Percentiles rank a stretch among this genome's conserved stretches.
These are phyloP conservation scores for Astropecten irregularis DNA, from an alignment of 53 echinoderm and acorn worm species.

Conservation along the genomic window DNA sequence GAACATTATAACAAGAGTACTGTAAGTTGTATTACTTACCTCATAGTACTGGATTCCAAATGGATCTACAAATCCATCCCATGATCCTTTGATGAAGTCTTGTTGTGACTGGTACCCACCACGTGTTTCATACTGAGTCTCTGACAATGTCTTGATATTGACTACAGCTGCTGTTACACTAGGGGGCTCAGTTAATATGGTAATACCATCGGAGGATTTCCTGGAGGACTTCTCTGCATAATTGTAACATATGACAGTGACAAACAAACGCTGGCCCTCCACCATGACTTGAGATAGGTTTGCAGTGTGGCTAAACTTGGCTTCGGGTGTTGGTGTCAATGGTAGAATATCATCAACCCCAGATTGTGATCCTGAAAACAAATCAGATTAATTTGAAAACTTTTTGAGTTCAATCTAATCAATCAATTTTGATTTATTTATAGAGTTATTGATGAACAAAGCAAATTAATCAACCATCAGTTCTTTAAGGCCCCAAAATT, in stretches of 20 bases:
- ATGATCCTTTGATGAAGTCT: constrained; percentile 13
- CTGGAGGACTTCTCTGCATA: constrained; percentile 11
- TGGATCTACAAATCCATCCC: constrained; percentile 51
- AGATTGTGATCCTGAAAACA: constrained; percentile 11
- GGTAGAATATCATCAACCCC: constrained; percentile 17
- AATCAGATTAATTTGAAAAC: no score
- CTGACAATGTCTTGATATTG: constrained; percentile 23
- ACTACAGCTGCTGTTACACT: constrained; percentile 18
- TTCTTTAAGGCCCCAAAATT: no score
- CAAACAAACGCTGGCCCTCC: constrained; percentile 9
- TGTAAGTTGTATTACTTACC: no score
- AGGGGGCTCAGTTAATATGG: constrained; percentile 48
- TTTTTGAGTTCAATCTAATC: no score
- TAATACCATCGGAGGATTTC: constrained; percentile 49
- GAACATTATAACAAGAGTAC: no score
- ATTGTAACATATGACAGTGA: constrained; percentile 36
- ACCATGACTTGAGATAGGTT: not conserved
- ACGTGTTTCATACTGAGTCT: constrained; percentile 14
- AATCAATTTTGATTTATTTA: no score
- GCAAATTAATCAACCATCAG: no score
- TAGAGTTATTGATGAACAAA: no score
- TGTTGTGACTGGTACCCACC: constrained; percentile 41
- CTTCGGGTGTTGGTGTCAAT: not conserved
- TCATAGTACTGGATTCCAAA: constrained; percentile 40
- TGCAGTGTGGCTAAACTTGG: not conserved